Conservation (phyloP, 2,888 invertebrate genomes). For the Hartigia nigra region DNA sequence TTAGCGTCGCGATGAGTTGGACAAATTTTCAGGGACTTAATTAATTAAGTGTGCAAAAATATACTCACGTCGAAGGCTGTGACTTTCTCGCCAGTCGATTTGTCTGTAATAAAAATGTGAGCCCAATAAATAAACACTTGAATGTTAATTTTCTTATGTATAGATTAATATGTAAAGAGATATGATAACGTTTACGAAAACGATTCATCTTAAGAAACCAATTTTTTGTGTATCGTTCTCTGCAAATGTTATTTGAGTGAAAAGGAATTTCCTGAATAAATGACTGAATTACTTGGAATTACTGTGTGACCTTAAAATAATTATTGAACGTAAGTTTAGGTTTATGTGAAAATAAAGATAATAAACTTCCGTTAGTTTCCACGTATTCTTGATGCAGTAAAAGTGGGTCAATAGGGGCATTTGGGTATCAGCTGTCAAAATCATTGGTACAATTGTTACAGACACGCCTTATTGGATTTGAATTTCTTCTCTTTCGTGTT, state of each 20-base stretch:
- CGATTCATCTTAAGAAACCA: not conserved
- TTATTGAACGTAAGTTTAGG: not conserved
- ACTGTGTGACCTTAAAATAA: not conserved
- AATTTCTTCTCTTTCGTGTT: not conserved
- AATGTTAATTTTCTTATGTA: not conserved
- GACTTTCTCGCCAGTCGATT: slow-evolving; percentile 73
- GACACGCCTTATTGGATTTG: not conserved
- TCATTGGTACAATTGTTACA: not conserved
- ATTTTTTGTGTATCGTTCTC: not conserved
- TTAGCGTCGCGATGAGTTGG: not conserved
- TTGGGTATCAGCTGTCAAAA: not conserved
- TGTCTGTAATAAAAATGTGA: slow-evolving; percentile 66
- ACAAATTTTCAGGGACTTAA: not conserved
- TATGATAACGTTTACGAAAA: not conserved
- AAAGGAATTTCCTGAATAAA: not conserved
- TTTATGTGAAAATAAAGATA: not conserved
- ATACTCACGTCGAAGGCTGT: slow-evolving; percentile 74
- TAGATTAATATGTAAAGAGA: not conserved
- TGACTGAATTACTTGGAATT: not conserved
- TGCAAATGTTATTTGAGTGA: not conserved
- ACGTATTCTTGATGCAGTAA: not conserved
- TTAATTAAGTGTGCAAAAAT: not conserved
- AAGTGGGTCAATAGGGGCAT: not conserved
- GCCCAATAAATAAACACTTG: not conserved
- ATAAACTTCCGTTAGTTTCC: not conserved